Base-by-base conservation (phyloP, 2,113 vertebrate genomes). In the Labrus mixtus region DNA sequence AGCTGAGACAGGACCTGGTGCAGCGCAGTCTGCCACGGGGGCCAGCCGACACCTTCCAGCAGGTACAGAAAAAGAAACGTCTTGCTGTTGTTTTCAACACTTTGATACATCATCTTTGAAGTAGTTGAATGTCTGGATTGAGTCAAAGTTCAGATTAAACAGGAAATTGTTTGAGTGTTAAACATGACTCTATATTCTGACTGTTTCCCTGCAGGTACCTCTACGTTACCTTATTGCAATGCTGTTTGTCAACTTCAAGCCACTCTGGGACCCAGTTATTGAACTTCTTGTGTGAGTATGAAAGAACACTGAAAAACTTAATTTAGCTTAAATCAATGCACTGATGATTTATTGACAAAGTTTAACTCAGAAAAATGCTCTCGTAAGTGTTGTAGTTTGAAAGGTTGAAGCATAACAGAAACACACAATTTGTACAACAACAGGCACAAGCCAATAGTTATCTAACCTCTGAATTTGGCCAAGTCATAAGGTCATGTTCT, bases 241-340 rank as follows among this genome's bases (percentile, higher is more conserved):
- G 97, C 93, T 99, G 29, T 99, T 97, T 65, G 66, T 99, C 78
- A 99, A 99, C 92, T 99, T 99, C 94, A 96, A 85, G 65, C 95
- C 95, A 5, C 94, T 99, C 57, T 99, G 98, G 98, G 96, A 97
- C 76, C 93, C 97, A 22, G 95, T 98, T 25, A 95, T 96, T 76
- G 98, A 99, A 12, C 95, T 99, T n/a, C 78, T 99, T 60, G 94
- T 89, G 98, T 99, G 82, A 97, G 96, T 93, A 41, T 13, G 25
- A 13, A 48, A 50, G 13, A 48, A 48, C 46, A 4, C 46, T 17
- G 15, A 7, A 8, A n/a, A 51, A 51, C 48, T 50, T 19, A 2
- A 19, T 19, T 15, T 6, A 46, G 1, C 45, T 46, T 2, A 15
- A 46, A 17, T 46, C 5, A 46, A 13, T 13, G 11, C 43, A 45